Evolutionary conservation across 2,888 invertebrate genomes (phyloP).

Genomic region (Xanthorhoe spadicearia): DNA sequence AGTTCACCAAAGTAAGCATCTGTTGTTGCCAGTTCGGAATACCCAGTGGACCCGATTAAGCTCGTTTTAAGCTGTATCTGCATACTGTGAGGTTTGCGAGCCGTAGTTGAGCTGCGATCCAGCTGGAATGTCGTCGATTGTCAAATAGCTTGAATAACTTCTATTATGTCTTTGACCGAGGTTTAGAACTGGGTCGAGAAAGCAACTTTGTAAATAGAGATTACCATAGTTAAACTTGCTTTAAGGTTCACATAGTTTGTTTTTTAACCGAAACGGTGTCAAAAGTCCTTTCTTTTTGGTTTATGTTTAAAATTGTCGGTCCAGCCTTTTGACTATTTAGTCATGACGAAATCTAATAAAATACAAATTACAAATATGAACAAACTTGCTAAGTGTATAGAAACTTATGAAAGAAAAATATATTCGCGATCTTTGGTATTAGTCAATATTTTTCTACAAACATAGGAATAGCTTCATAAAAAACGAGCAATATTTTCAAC

Average conservation of each 20-base stretch:
- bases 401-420: no score
- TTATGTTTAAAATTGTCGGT: no score
- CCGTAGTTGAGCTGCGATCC: conserved; percentile 49
- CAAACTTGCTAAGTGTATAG: no score
- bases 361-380: no score
- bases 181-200: conserved; percentile 15
- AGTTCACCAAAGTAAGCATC: conserved; percentile 33
- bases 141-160: conserved; percentile 67
- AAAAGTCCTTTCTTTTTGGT: background rate
- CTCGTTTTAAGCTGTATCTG: conserved; percentile 35
- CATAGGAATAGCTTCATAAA: conserved; percentile 15
- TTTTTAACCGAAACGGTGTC: background rate
- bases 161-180: conserved; percentile 25
- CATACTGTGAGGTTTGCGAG: conserved; percentile 40
- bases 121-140: conserved; percentile 56
- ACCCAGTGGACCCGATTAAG: conserved; percentile 35
- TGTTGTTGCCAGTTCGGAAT: conserved; percentile 35
- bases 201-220: background rate
- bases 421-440: background rate
- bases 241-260: background rate
- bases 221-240: background rate
- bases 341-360: no score
- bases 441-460: conserved; percentile 10
- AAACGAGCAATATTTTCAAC: conserved; percentile 14
- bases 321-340: no score